Conservation (phyloP, 2,888 invertebrate genomes). For the Unio delphinus region DNA sequence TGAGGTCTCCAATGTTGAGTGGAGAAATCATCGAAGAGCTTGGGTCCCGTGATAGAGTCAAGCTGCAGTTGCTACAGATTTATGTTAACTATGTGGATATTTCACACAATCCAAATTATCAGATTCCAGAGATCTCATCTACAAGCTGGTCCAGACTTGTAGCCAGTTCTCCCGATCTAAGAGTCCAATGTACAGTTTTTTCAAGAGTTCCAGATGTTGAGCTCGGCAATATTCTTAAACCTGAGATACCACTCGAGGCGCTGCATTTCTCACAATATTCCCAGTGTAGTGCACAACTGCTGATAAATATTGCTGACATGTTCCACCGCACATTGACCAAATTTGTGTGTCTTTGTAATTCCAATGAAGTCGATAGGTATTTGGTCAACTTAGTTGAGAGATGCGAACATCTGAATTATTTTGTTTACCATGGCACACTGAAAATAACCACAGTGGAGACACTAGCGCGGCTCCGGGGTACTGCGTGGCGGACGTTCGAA, state of each 20-base stretch:
- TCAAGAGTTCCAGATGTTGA: conserved; percentile 48
- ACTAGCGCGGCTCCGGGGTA: conserved; percentile 37
- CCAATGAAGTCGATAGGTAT: conserved; percentile 34
- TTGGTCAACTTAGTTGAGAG: conserved; percentile 36
- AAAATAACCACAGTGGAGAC: conserved; percentile 32
- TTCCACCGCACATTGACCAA: conserved; percentile 39
- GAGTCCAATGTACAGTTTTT: conserved; percentile 50
- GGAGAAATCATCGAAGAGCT: conserved; percentile 45
- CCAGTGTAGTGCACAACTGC: conserved; percentile 34
- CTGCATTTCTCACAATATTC: conserved; percentile 51
- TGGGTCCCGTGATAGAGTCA: conserved; percentile 31
- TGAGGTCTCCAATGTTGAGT: conserved; percentile 57
- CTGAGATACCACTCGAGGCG: conserved; percentile 50
- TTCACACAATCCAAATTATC: conserved; percentile 10
- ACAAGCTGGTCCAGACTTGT: conserved; percentile 43
- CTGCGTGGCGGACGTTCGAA: conserved; percentile 43
- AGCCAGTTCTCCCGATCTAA: conserved; percentile 40
- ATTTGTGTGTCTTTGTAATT: conserved; percentile 48
- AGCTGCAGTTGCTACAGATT: conserved; percentile 43
- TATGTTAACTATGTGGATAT: conserved; percentile 47
- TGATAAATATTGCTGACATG: conserved; percentile 40
- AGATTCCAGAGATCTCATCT: conserved; percentile 45
- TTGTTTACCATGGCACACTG: conserved; percentile 50
- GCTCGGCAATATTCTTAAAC: conserved; percentile 46
- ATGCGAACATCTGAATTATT: conserved; percentile 38